These are phyloP conservation scores for Python bivittatus DNA, from an alignment of 2,113 vertebrate species.

Conservation along the genomic window DNA sequence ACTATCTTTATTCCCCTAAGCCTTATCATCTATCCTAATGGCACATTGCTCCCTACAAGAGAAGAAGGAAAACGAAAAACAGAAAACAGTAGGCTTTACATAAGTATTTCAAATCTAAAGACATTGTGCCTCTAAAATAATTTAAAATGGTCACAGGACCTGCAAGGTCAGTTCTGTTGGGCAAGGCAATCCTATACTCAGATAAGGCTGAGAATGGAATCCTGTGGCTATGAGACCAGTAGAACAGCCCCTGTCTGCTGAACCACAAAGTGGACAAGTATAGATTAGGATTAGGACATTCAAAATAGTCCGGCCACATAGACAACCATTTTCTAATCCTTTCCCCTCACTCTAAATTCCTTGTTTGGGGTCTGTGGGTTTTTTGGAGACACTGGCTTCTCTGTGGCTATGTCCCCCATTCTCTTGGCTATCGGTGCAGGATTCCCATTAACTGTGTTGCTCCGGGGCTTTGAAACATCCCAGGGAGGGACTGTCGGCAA, in stretches of 20 bases:
- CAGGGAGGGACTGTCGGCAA: not conserved
- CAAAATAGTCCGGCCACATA: not conserved
- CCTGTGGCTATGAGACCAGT: not conserved
- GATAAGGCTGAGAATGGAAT: not conserved
- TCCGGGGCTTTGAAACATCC: not conserved
- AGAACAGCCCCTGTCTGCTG: not conserved
- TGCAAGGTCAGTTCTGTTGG: slow-evolving; percentile 65
- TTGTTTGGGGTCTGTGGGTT: not conserved
- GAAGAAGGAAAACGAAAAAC: slow-evolving; percentile 31
- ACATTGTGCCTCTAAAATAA: slow-evolving; percentile 74
- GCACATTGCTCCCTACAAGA: slow-evolving; percentile 53
- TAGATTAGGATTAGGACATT: not conserved
- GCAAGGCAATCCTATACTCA: not conserved
- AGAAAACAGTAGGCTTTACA: slow-evolving; percentile 62
- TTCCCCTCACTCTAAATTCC: not conserved
- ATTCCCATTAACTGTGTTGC: not conserved
- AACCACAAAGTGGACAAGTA: not conserved
- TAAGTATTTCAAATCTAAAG: slow-evolving; percentile 67
- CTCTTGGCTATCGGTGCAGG: not conserved
- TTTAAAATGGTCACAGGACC: slow-evolving; percentile 68
- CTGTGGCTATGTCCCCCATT: not conserved
- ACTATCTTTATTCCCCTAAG: slow-evolving; percentile 43
- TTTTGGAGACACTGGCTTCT: not conserved
- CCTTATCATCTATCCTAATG: slow-evolving; percentile 55
- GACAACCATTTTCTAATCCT: not conserved